Evolutionary conservation across 2,888 invertebrate species (phyloP), one percentile per base, ranked within the genome.

Genomic region (Acleris holmiana): DNA sequence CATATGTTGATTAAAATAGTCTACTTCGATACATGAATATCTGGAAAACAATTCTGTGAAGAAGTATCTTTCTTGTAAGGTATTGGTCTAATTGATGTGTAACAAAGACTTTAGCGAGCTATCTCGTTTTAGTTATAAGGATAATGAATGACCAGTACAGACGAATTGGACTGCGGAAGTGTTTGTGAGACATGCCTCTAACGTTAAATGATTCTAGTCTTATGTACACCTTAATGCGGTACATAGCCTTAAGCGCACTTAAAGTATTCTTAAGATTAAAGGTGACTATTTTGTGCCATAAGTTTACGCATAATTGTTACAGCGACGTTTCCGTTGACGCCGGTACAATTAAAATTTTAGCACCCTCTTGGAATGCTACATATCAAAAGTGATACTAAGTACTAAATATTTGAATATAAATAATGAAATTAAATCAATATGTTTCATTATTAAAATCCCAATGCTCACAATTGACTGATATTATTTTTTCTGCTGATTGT

Each of bases 301-400:
- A 55, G 25, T 56, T 18, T 47, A 47, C 21, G 15, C 13, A n/a
- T 18, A 21, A 23, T 7, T 56, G 19, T 53, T 7, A 3, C 19
- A 25, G 18, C 25, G 56, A 15, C 19, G 21, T 23, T 23, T 41
- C 23, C 44, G 41, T 55, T 44, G 19, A 55, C 23, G 41, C 23
- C 54, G 19, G 13, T 8, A 4, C 13, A 18, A 41, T 55, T 44
- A 54, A 21, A 6, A 18, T 15, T 17, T 44, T 25, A 25, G 54
- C 54, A 48, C 44, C 49, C 13, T 13, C 54, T 29, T 59, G 41
- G 29, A 54, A 54, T 59, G 64, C 64, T 59, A 59, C 65, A 65
- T 60, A 65, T 65, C 65, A 65, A 60, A 55, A 60, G 65, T 65
- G 65, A 65, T 65, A 65, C 48, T 65, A 65, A 54, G 59, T 65